Evolutionary conservation across 2,113 vertebrate species (phyloP).

Genomic region (Tetrax tetrax): DNA sequence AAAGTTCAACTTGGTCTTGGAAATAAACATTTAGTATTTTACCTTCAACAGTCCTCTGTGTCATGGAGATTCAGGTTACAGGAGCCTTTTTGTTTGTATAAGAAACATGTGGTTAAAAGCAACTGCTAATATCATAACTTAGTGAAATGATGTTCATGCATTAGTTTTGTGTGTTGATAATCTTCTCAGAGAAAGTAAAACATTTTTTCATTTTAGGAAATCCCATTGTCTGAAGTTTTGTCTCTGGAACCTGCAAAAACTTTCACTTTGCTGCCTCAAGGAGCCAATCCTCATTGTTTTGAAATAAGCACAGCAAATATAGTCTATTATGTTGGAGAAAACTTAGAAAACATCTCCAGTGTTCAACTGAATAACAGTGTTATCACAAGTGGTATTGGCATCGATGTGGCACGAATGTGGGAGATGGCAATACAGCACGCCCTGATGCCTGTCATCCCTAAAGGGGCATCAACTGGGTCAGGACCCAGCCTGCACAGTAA

Average conservation of each 20-base stretch:
- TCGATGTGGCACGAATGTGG: constrained; percentile 93
- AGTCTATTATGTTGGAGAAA: constrained; percentile 93
- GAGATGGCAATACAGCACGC: constrained; percentile 95
- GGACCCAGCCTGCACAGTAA: constrained; percentile 86
- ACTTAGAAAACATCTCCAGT: constrained; percentile 73
- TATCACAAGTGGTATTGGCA: constrained; percentile 84
- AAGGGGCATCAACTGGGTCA: constrained; percentile 80
- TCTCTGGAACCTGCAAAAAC: constrained; percentile 90
- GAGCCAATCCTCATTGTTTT: constrained; percentile 91
- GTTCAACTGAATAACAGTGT: constrained; percentile 71
- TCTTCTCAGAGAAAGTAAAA: not conserved
- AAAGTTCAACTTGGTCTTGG: not conserved
- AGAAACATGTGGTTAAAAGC: not conserved
- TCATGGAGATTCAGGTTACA: not conserved
- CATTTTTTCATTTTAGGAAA: constrained; percentile 82
- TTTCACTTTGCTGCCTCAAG: constrained; percentile 82
- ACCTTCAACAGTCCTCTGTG: not conserved
- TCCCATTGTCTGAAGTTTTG: constrained; percentile 94
- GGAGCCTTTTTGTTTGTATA: not conserved
- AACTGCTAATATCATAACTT: not conserved
- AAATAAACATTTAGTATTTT: not conserved
- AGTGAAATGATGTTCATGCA: not conserved
- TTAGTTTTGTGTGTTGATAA: not conserved
- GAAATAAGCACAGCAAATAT: constrained; percentile 91
- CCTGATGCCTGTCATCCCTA: constrained; percentile 93